phyloP scores from a whole-genome alignment of 2,888 invertebrate genomes.

The Drosophila cracens region DNA sequence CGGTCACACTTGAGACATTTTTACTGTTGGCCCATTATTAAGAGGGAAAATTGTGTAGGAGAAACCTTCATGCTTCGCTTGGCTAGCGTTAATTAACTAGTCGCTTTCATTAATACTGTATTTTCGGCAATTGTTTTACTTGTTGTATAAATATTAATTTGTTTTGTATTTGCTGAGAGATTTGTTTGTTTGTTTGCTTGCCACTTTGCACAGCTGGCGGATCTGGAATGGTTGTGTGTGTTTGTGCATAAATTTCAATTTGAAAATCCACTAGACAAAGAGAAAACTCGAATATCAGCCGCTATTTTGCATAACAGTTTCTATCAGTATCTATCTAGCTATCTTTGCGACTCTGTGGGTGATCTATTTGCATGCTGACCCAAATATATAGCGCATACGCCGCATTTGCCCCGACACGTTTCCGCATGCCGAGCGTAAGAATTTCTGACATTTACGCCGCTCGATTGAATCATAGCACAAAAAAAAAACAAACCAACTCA shows the following conservation, averaged over 20 bases:
- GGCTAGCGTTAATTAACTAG: constrained; percentile 47
- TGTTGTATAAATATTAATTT: constrained; percentile 46
- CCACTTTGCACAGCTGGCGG: constrained; percentile 34
- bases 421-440: constrained; percentile 58
- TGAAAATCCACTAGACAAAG: constrained; percentile 9
- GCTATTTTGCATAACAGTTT: constrained; percentile 8
- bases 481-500: background rate
- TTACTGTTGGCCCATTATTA: constrained; percentile 31
- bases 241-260: constrained; percentile 41
- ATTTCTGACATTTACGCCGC: constrained; percentile 57
- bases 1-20: constrained; percentile 49
- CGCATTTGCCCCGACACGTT: constrained; percentile 45
- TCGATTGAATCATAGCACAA: constrained; percentile 41
- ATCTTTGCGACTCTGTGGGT: constrained; percentile 39
- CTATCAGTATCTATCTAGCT: constrained; percentile 9
- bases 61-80: constrained; percentile 36
- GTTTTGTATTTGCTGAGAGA: constrained; percentile 32
- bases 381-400: constrained; percentile 58
- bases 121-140: constrained; percentile 42
- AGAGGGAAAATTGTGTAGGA: constrained; percentile 2
- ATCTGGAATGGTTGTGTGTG: constrained; percentile 34
- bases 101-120: constrained; percentile 28
- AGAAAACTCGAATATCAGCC: constrained; percentile 33
- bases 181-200: constrained; percentile 29
- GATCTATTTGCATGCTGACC: constrained; percentile 63